These are phyloP conservation scores for Seira ritae DNA, from an alignment of 2,888 invertebrate species.

Conservation along the genomic window DNA sequence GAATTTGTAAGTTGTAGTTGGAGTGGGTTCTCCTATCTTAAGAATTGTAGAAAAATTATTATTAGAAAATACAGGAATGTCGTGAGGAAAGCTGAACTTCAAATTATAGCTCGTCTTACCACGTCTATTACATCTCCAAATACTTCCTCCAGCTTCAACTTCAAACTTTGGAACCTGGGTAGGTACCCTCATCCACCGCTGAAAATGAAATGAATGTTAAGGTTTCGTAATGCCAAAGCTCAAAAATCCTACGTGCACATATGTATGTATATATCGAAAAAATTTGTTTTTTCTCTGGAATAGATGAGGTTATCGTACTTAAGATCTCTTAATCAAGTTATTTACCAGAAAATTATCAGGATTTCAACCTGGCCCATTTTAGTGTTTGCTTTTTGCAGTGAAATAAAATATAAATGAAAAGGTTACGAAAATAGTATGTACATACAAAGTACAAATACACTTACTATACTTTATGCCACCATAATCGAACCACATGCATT, in stretches of 20 bases:
- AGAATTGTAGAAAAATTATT: background rate
- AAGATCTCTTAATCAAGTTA: background rate
- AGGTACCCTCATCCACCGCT: constrained; percentile 70
- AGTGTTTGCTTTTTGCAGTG: background rate
- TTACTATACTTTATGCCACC: too few species aligned
- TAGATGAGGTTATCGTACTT: background rate
- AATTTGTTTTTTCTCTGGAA: too few species aligned
- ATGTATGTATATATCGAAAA: too few species aligned
- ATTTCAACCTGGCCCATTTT: constrained; percentile 36
- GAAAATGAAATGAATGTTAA: background rate
- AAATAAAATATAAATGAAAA: too few species aligned
- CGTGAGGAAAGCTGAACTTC: background rate
- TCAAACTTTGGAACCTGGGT: constrained; percentile 52
- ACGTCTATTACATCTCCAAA: constrained; percentile 53
- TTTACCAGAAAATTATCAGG: constrained; percentile 49
- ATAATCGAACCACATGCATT: too few species aligned
- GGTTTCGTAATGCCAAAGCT: too few species aligned
- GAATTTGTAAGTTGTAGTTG: constrained; percentile 54
- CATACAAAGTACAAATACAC: too few species aligned
- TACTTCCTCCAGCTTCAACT: constrained; percentile 53
- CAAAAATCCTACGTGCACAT: too few species aligned
- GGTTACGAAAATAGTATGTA: too few species aligned
- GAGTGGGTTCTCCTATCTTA: constrained; percentile 60
- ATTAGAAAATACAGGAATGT: too few species aligned
- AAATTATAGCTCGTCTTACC: constrained; percentile 32